These are phyloP conservation scores for Drosophila phalerata DNA, from an alignment of 2,888 invertebrate species.

Conservation along the genomic window DNA sequence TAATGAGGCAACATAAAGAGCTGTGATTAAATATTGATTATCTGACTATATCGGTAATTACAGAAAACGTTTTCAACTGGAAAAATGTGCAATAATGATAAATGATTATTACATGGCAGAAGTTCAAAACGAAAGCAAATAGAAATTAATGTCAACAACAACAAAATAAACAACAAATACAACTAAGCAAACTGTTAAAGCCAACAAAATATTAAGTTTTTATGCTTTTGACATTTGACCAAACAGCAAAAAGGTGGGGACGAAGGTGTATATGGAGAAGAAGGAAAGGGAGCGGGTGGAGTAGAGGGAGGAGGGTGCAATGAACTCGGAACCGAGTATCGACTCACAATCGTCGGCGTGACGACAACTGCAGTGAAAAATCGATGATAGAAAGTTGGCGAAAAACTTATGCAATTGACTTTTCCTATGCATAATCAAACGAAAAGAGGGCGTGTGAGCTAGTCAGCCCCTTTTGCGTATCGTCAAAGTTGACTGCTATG, in stretches of 20 bases:
- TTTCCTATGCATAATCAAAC: constrained; percentile 45
- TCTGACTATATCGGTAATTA: constrained; percentile 38
- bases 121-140: constrained; percentile 56
- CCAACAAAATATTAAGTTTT: constrained; percentile 21
- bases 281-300: constrained; percentile 7
- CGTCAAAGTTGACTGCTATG: constrained; percentile 35
- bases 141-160: constrained; percentile 25
- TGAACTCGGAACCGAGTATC: constrained; percentile 34
- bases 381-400: constrained; percentile 45
- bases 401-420: constrained; percentile 55
- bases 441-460: constrained; percentile 56
- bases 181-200: constrained; percentile 24
- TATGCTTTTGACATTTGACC: constrained; percentile 47
- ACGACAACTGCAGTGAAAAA: constrained; percentile 62
- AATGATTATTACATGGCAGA: constrained; percentile 53
- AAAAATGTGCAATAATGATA: constrained; percentile 69
- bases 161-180: constrained; percentile 12
- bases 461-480: constrained; percentile 22
- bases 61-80: constrained; percentile 50
- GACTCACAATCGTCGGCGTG: constrained; percentile 43
- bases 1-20: constrained; percentile 59
- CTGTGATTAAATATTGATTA: constrained; percentile 75
- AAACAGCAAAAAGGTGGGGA: constrained; percentile 28
- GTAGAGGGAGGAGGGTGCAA: constrained; percentile 29
- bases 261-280: neutral